A percentile compares a stretch with the other conserved stretches of the same genome.
Evolutionary conservation across 1,140 invertebrate genomes (phyloP).

Genomic region (Heliothis subflexa): DNA sequence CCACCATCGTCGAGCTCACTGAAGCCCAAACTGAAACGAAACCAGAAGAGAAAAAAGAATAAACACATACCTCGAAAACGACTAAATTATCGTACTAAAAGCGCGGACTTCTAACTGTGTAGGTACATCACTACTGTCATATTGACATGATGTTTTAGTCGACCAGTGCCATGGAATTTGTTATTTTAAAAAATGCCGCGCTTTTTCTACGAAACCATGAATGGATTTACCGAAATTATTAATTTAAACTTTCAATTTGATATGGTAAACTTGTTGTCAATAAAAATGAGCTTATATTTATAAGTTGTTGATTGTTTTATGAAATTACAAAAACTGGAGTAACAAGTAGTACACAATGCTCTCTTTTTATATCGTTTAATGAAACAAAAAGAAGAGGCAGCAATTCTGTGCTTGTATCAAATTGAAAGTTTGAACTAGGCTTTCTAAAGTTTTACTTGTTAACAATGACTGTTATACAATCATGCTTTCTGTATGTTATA

Average conservation of each 20-base stretch:
- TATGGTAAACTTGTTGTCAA: not conserved
- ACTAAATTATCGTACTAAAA: conserved; percentile 24
- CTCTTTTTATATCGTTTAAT: conserved; percentile 41
- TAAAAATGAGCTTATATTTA: conserved; percentile 16
- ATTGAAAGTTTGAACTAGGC: conserved; percentile 44
- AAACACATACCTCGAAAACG: conserved; percentile 37
- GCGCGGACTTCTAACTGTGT: not conserved
- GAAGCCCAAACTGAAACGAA: conserved; percentile 25
- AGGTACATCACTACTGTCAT: conserved; percentile 11
- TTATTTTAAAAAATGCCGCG: conserved; percentile 1
- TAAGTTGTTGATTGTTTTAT: not conserved
- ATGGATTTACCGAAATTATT: conserved; percentile 21
- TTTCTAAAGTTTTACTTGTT: conserved; percentile 20
- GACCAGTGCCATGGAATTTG: not conserved
- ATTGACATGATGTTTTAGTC: conserved; percentile 30
- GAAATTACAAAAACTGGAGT: not conserved
- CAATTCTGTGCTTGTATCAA: conserved; percentile 19
- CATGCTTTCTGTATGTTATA: conserved; percentile 2
- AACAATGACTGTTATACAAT: conserved; percentile 10
- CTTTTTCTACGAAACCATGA: not conserved
- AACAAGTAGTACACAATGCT: conserved; percentile 6
- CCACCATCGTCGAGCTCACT: conserved; percentile 21
- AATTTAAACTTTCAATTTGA: conserved; percentile 47
- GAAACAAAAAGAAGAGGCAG: conserved; percentile 45
- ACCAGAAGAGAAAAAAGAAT: conserved; percentile 44